Evolutionary conservation across 2,113 vertebrate species (phyloP).

Genomic region (Conger conger): DNA sequence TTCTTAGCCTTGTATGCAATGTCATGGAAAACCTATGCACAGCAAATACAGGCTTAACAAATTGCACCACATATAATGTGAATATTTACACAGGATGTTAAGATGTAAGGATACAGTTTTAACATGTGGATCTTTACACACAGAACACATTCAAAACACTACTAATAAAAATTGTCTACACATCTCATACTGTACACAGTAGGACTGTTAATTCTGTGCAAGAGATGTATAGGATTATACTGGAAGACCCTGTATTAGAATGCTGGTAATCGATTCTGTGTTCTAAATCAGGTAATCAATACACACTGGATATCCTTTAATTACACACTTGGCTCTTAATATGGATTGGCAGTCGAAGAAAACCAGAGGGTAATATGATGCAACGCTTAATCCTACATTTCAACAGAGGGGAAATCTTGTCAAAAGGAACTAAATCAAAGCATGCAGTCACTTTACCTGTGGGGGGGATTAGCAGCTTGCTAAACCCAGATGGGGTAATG

Average conservation of each 20-base stretch:
- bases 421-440: background rate
- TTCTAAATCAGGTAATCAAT: background rate
- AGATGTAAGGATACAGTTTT: no score
- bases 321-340: background rate
- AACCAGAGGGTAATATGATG: background rate
- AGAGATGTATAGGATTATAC: background rate
- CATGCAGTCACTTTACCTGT: background rate
- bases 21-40: slow-evolving; percentile 92
- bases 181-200: no score
- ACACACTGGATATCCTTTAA: background rate
- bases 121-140: no score
- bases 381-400: background rate
- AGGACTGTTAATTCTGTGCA: no score
- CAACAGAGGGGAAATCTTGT: background rate
- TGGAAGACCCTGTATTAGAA: background rate
- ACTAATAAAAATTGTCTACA: no score
- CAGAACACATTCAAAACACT: no score
- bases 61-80: background rate
- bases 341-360: background rate
- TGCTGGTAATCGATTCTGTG: background rate
- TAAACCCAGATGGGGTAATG: background rate
- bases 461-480: background rate
- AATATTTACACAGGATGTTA: background rate
- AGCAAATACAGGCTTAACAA: background rate
- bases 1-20: slow-evolving; percentile 97